Evolutionary conservation across 2,113 vertebrate genomes (phyloP).

Genomic region (Herpetotheres cachinnans): DNA sequence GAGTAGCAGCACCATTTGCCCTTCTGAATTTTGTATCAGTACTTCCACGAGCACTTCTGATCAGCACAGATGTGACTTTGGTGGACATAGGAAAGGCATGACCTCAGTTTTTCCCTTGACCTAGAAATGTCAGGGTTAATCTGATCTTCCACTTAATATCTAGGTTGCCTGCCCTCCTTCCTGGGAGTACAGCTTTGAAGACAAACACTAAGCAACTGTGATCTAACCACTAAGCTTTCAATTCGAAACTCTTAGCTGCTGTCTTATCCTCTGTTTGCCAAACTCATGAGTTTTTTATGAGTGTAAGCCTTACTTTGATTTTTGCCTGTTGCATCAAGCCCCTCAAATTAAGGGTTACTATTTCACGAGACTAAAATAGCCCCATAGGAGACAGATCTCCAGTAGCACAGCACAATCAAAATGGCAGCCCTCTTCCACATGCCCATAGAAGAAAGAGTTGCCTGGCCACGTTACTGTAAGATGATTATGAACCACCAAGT

Average conservation of each 20-base stretch:
- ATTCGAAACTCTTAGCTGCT: not conserved
- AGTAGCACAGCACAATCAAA: not conserved
- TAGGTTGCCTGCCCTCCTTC: conserved; percentile 40
- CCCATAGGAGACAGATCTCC: not conserved
- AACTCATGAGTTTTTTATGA: conserved; percentile 6
- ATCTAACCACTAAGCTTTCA: conserved; percentile 19
- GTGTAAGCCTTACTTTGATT: conserved; percentile 17
- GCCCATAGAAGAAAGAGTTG: not conserved
- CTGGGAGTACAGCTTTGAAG: conserved; percentile 11
- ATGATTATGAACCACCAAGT: not conserved
- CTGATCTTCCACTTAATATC: conserved; percentile 36
- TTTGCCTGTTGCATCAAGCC: not conserved
- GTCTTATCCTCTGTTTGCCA: not conserved
- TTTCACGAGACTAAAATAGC: not conserved
- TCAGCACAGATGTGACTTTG: conserved; percentile 46
- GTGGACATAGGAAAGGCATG: conserved; percentile 26
- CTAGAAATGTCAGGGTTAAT: conserved; percentile 68
- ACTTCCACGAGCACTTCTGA: conserved; percentile 24
- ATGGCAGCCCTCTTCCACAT: not conserved
- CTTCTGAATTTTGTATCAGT: conserved; percentile 58
- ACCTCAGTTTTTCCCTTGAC: conserved; percentile 48
- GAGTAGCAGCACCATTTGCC: conserved; percentile 8
- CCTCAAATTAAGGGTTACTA: not conserved
- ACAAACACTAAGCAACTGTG: not conserved
- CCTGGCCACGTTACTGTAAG: not conserved